A percentile compares a stretch with the other conserved stretches of the same genome.
Evolutionary conservation across 2,113 vertebrate genomes (phyloP).

Genomic region (Tenrec ecaudatus): DNA sequence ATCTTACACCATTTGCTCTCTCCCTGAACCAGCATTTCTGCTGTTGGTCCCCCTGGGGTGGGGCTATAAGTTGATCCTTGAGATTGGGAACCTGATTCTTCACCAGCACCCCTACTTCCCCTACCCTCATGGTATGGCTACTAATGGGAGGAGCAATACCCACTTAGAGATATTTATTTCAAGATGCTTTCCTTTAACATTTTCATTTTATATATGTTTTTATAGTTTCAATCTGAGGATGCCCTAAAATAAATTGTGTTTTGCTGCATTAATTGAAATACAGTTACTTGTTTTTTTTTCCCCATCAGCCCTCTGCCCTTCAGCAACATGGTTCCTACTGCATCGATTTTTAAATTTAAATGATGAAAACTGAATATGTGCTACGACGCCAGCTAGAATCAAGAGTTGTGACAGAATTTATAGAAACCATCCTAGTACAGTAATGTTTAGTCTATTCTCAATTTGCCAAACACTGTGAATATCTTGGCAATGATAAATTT

Average conservation of each 20-base stretch:
- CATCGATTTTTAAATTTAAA: neutral
- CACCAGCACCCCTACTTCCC: no score
- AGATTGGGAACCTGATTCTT: no score
- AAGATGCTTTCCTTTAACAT: neutral
- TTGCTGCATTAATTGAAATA: no score
- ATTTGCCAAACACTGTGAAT: neutral
- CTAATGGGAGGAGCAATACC: no score
- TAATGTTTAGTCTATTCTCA: neutral
- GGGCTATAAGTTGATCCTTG: no score
- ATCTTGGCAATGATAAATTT: neutral
- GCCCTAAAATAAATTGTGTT: no score
- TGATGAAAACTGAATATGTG: neutral
- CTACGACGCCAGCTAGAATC: neutral
- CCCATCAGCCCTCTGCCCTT: neutral
- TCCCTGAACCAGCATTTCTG: no score
- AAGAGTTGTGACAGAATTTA: neutral
- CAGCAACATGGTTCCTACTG: neutral
- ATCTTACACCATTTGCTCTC: no score
- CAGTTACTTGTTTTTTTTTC: no score
- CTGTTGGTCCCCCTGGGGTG: no score
- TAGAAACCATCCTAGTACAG: neutral
- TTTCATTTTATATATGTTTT: neutral
- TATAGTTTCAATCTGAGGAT: neutral
- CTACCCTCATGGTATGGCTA: no score
- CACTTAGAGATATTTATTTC: neutral